Percentiles rank a stretch among this genome's conserved stretches.
These are phyloP conservation scores for Drosophila navojoa DNA, from an alignment of 1,140 invertebrate genomes.

Conservation along the genomic window DNA sequence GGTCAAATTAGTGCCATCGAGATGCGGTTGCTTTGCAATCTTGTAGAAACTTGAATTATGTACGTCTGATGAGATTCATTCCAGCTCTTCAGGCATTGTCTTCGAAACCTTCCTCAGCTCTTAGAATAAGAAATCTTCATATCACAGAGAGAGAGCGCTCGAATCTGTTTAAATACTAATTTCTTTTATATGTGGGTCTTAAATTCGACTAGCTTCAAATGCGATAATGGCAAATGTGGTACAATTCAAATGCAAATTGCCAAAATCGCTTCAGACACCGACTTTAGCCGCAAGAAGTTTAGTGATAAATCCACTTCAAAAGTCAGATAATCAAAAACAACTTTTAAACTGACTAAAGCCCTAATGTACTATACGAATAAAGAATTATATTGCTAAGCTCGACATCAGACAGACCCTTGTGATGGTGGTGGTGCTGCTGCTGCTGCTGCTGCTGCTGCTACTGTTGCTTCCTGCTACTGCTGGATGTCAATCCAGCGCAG, in stretches of 20 bases:
- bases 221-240: conserved; percentile 16
- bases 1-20: conserved; percentile 43
- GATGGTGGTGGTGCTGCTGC: conserved; percentile 10
- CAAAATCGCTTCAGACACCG: conserved; percentile 69
- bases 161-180: too few species aligned
- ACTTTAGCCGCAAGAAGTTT: conserved; percentile 57
- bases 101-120: too few species aligned
- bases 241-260: conserved; percentile 44
- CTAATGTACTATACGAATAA: conserved; percentile 54
- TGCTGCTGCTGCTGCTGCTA: conserved; percentile 13
- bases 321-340: conserved; percentile 72
- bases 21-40: background rate
- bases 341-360: conserved; percentile 58
- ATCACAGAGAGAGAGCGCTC: too few species aligned
- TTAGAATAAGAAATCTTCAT: too few species aligned
- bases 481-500: conserved; percentile 52
- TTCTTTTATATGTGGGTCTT: too few species aligned
- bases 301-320: conserved; percentile 69
- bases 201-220: background rate
- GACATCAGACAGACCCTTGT: conserved; percentile 29
- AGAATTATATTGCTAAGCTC: conserved; percentile 53
- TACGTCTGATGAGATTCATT: conserved; percentile 2
- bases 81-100: too few species aligned
- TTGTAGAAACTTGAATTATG: conserved; percentile 13
- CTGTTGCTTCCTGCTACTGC: conserved; percentile 33